phyloP scores from a whole-genome alignment of 2,888 invertebrate species.

The Lysandra coridon region DNA sequence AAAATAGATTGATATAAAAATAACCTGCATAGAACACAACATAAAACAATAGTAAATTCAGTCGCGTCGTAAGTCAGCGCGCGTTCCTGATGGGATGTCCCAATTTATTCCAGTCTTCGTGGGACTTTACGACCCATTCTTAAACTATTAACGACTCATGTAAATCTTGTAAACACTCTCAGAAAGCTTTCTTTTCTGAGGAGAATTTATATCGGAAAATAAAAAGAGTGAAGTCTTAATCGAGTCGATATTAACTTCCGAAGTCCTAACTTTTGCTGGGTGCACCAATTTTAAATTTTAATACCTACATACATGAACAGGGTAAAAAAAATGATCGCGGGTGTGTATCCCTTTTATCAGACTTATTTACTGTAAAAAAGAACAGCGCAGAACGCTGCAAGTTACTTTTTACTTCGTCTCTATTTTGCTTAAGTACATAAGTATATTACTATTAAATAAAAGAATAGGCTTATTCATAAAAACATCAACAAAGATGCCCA shows the following conservation, averaged over 20 bases:
- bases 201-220: not conserved
- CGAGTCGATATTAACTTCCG: not conserved
- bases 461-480: not conserved
- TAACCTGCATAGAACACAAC: not conserved
- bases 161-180: conserved; percentile 28
- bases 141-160: conserved; percentile 21
- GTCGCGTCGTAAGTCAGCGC: not conserved
- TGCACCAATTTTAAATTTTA: not conserved
- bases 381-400: no score
- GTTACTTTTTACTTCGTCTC: not conserved
- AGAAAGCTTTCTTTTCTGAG: conserved; percentile 16
- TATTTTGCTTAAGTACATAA: no score
- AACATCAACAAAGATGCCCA: not conserved
- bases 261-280: not conserved
- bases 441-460: not conserved
- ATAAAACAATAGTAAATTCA: conserved; percentile 14
- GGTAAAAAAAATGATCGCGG: no score
- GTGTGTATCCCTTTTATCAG: no score
- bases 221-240: not conserved
- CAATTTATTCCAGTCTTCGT: not conserved
- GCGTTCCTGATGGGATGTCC: conserved; percentile 9
- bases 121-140: conserved; percentile 21
- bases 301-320: no score
- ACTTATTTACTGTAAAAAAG: no score
- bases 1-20: not conserved